Conservation (phyloP, 2,113 vertebrate genomes). For the Struthidea cinerea region DNA sequence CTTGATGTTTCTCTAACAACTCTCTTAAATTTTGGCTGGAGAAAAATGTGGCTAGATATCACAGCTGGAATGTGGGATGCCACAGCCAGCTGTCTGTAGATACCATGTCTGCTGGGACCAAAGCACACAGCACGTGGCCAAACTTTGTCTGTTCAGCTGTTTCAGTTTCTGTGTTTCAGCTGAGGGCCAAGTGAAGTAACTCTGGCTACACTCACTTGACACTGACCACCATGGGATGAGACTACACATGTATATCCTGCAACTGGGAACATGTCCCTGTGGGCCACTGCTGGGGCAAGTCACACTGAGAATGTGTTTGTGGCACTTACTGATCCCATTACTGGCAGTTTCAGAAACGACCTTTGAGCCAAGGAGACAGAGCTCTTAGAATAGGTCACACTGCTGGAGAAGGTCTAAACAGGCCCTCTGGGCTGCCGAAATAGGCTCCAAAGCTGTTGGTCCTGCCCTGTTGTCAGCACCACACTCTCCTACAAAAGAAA, state of each 20-base stretch:
- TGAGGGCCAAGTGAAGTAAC: neutral
- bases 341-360: neutral
- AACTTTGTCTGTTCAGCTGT: neutral
- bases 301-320: neutral
- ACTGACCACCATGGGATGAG: neutral
- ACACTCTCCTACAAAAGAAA: neutral
- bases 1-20: neutral
- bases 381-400: neutral
- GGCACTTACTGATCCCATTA: neutral
- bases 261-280: neutral
- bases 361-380: neutral
- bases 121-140: neutral
- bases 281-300: neutral
- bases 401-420: neutral
- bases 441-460: neutral
- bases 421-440: neutral
- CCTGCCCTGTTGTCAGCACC: neutral
- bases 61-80: neutral
- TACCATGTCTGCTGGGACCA: neutral
- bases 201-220: neutral
- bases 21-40: neutral
- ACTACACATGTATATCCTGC: neutral
- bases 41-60: neutral
- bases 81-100: neutral
- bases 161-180: neutral